Conservation (phyloP, 2,113 vertebrate species). For the Pelodiscus sinensis region DNA sequence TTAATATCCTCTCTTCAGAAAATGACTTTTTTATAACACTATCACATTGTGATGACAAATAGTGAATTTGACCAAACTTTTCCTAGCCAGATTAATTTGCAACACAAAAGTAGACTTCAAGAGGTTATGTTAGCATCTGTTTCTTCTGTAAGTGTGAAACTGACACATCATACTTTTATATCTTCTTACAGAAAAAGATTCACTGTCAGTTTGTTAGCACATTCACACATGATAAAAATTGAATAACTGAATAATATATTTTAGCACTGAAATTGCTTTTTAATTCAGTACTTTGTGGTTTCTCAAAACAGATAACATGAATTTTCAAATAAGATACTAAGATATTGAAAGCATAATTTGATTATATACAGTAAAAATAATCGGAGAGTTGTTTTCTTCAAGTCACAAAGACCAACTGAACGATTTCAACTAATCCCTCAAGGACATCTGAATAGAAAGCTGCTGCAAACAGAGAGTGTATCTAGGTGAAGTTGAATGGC, state of each 20-base stretch:
- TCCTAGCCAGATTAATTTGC: no score
- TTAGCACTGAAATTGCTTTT: constrained; percentile 26
- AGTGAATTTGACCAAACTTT: no score
- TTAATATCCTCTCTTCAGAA: no score
- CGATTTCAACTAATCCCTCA: constrained; percentile 24
- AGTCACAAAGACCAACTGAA: constrained; percentile 10
- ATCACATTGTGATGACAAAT: no score
- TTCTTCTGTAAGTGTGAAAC: constrained; percentile 23
- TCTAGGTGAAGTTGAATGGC: constrained; percentile 48
- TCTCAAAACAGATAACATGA: constrained; percentile 36
- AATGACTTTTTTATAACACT: no score
- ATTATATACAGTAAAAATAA: not conserved
- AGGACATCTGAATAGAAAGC: constrained; percentile 2
- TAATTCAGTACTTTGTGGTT: constrained; percentile 34
- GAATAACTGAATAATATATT: constrained; percentile 27
- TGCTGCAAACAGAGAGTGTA: constrained; percentile 6
- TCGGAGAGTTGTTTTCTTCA: not conserved
- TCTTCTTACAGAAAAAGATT: constrained; percentile 45
- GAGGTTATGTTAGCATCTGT: not conserved
- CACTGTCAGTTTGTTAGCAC: constrained; percentile 46
- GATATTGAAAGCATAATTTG: not conserved
- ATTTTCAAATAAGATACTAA: not conserved
- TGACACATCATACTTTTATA: not conserved
- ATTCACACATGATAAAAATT: constrained; percentile 44
- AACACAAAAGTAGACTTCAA: not conserved